Evolutionary conservation across 1,140 invertebrate species (phyloP).

Genomic region (Bombus polaris): DNA sequence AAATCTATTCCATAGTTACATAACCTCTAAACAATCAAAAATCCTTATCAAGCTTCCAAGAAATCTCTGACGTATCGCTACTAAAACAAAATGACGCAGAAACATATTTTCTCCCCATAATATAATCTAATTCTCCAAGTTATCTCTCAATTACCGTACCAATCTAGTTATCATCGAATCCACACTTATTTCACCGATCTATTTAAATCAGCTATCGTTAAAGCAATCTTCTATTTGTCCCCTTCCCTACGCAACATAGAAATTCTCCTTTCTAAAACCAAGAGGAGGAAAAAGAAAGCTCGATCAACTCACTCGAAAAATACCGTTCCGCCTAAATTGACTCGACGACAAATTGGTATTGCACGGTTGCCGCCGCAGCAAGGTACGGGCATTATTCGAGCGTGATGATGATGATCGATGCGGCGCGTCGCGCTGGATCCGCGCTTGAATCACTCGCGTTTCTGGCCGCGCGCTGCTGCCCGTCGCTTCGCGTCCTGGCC

Average conservation of each 20-base stretch:
- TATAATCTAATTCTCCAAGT: not conserved
- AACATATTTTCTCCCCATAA: not conserved
- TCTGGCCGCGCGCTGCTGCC: not conserved
- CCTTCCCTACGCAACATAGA: not conserved
- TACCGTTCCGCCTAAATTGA: slow-evolving; percentile 37
- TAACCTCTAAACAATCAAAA: not conserved
- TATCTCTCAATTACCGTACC: not conserved
- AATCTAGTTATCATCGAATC: not conserved
- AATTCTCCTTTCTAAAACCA: not conserved
- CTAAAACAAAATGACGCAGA: not conserved
- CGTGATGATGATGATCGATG: slow-evolving; percentile 61
- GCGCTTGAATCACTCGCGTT: slow-evolving; percentile 60
- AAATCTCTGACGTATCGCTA: not conserved
- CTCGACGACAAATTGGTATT: slow-evolving; percentile 52
- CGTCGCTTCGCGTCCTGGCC: slow-evolving; percentile 5
- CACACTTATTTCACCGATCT: no score
- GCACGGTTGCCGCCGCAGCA: slow-evolving; percentile 9
- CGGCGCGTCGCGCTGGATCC: slow-evolving; percentile 42
- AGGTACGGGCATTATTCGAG: slow-evolving; percentile 38
- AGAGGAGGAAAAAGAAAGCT: not conserved
- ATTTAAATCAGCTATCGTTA: not conserved
- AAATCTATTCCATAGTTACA: not conserved
- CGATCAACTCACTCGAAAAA: slow-evolving; percentile 9
- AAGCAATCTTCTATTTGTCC: not conserved
- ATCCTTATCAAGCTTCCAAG: not conserved